These are phyloP conservation scores for Drosophila sulfurigaster DNA, from an alignment of 1,140 invertebrate species.

Conservation along the genomic window DNA sequence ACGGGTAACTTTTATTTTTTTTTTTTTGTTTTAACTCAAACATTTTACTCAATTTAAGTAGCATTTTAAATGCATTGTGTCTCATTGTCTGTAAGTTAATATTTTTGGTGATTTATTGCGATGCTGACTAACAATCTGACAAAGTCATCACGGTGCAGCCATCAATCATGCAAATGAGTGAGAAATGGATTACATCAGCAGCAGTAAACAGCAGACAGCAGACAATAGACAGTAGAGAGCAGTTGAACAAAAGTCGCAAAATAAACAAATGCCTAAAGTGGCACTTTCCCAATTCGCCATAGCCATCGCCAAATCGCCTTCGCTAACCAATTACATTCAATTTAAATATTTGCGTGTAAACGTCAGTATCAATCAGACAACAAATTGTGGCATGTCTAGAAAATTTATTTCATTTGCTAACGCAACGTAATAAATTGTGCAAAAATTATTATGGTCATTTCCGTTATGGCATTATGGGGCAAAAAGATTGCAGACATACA, in stretches of 20 bases:
- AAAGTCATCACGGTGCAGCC: conserved; percentile 17
- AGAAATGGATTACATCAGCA: conserved; percentile 30
- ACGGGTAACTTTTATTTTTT: background rate
- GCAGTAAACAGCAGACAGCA: too few species aligned
- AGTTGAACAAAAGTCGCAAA: background rate
- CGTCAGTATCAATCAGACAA: conserved; percentile 31
- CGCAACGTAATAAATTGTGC: conserved; percentile 73
- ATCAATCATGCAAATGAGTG: conserved; percentile 29
- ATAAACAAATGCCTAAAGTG: background rate
- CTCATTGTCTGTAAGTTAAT: conserved; percentile 1
- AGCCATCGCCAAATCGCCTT: background rate
- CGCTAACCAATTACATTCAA: conserved; percentile 33
- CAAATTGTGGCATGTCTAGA: conserved; percentile 30
- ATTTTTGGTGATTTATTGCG: conserved; percentile 18
- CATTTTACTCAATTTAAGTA: background rate
- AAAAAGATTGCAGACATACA: conserved; percentile 30
- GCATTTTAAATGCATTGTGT: background rate
- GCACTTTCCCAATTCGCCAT: conserved; percentile 26
- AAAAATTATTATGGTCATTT: conserved; percentile 76
- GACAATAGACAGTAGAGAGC: too few species aligned
- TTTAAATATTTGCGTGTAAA: conserved; percentile 17
- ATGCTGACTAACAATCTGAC: conserved; percentile 25
- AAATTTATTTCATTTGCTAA: conserved; percentile 71
- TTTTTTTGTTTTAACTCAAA: background rate
- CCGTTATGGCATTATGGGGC: conserved; percentile 69